A percentile compares a stretch with the other conserved stretches of the same genome.
phyloP scores from a whole-genome alignment of 2,113 vertebrate genomes.

The Hemichromis elongatus region DNA sequence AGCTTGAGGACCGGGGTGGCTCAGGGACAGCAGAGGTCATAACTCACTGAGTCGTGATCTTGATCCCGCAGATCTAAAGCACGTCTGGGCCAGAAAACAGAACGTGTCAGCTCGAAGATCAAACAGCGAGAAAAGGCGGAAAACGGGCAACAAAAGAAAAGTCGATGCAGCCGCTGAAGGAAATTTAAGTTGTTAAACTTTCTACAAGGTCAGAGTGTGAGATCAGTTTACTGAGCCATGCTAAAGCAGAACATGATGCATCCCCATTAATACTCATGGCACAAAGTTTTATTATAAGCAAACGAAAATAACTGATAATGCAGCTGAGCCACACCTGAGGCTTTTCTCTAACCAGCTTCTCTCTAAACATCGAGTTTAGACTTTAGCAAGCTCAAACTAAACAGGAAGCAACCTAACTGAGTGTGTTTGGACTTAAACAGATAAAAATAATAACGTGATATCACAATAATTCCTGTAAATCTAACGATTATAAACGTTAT shows the following conservation, averaged over 20 bases:
- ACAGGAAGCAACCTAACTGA: not conserved
- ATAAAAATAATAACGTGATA: not conserved
- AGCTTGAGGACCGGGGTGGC: not conserved
- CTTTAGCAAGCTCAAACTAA: not conserved
- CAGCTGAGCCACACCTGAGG: not conserved
- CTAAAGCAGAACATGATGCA: not conserved
- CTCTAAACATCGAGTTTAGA: not conserved
- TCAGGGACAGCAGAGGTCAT: not conserved
- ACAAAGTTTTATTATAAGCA: too few relatives aligned
- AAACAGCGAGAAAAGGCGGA: not conserved
- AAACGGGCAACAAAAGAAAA: not conserved
- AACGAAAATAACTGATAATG: not conserved
- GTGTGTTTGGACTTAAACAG: not conserved
- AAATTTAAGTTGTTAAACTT: not conserved
- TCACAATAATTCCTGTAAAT: not conserved
- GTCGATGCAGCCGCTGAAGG: not conserved
- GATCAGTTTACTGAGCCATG: not conserved
- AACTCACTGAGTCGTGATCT: not conserved
- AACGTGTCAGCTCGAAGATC: not conserved
- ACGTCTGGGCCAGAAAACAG: not conserved
- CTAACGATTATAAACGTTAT: not conserved
- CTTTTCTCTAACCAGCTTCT: too few relatives aligned
- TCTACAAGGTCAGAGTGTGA: not conserved
- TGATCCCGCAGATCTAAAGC: not conserved
- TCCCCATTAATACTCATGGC: too few relatives aligned